These are phyloP conservation scores for Alitta virens DNA, from an alignment of 2,888 invertebrate species.

Conservation along the genomic window DNA sequence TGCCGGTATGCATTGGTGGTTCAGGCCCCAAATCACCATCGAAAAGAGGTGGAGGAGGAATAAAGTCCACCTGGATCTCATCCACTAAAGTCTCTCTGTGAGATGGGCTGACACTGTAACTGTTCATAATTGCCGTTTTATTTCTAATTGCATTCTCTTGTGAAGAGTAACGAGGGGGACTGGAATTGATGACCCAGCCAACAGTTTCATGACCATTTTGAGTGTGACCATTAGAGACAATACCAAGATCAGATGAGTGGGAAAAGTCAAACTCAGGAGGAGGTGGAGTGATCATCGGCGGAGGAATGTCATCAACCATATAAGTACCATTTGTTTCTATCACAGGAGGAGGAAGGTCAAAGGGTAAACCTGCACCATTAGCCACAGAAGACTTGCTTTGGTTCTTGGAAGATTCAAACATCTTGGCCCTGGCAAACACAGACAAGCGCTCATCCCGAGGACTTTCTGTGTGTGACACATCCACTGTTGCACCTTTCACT, in stretches of 20 bases:
- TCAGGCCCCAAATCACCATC: neutral
- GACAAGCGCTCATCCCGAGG: neutral
- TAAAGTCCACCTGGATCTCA: constrained; percentile 27
- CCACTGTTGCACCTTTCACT: constrained; percentile 12
- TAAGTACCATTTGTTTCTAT: too few relatives aligned
- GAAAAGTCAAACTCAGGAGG: constrained; percentile 1
- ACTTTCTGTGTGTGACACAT: constrained; percentile 10
- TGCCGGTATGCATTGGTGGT: neutral
- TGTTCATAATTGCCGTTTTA: neutral
- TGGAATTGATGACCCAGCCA: constrained; percentile 15
- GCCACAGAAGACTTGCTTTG: constrained; percentile 2
- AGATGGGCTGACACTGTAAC: neutral
- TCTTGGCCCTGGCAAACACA: constrained; percentile 4
- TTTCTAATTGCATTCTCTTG: neutral
- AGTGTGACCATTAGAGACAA: constrained; percentile 8
- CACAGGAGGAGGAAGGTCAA: constrained; percentile 10
- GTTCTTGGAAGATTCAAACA: constrained; percentile 8
- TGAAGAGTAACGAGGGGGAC: neutral
- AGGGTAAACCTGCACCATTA: neutral
- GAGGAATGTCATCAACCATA: constrained; percentile 5
- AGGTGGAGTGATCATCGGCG: constrained; percentile 14
- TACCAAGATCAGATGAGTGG: neutral
- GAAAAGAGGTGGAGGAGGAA: constrained; percentile 29
- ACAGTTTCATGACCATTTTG: constrained; percentile 11
- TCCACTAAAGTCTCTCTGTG: constrained; percentile 3